Percentiles rank a stretch among this genome's conserved stretches.
phyloP scores from a whole-genome alignment of 2,888 invertebrate genomes.

The Autographa pulchrina region DNA sequence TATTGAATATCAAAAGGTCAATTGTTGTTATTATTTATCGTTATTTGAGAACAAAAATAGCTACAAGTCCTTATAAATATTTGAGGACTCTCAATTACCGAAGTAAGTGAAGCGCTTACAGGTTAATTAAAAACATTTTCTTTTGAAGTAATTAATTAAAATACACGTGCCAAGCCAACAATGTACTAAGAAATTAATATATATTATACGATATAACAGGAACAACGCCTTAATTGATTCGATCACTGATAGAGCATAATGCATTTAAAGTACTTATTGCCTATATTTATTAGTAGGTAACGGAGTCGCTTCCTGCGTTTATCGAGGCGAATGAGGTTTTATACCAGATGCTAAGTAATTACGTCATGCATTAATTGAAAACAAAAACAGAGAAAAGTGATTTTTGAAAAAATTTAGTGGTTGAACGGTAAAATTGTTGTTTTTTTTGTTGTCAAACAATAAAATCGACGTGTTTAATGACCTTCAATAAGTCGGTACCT shows the following conservation, averaged over 20 bases:
- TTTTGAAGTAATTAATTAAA: conserved; percentile 20
- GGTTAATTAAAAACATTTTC: conserved; percentile 6
- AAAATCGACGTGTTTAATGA: background rate
- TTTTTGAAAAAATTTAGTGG: too few species aligned
- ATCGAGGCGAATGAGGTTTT: conserved; percentile 12
- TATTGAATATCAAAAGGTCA: too few species aligned
- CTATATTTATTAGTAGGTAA: conserved; percentile 36
- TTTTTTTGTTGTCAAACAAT: too few species aligned
- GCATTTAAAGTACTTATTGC: conserved; percentile 36
- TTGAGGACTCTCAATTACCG: background rate
- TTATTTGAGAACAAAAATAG: too few species aligned
- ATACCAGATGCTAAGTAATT: background rate
- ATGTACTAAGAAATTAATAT: conserved; percentile 18
- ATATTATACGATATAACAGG: conserved; percentile 34
- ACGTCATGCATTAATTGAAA: background rate
- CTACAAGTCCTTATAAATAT: too few species aligned
- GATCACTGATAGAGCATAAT: conserved; percentile 56
- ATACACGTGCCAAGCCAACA: conserved; percentile 18
- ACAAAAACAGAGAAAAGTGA: background rate
- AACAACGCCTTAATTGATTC: conserved; percentile 57
- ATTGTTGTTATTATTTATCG: too few species aligned
- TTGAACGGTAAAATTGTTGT: too few species aligned
- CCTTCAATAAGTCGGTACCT: background rate
- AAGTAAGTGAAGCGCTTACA: conserved; percentile 13
- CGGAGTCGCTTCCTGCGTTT: conserved; percentile 36